Conservation (phyloP, 2,797 vertebrate species). For the Enteromius thamalakanensis region DNA sequence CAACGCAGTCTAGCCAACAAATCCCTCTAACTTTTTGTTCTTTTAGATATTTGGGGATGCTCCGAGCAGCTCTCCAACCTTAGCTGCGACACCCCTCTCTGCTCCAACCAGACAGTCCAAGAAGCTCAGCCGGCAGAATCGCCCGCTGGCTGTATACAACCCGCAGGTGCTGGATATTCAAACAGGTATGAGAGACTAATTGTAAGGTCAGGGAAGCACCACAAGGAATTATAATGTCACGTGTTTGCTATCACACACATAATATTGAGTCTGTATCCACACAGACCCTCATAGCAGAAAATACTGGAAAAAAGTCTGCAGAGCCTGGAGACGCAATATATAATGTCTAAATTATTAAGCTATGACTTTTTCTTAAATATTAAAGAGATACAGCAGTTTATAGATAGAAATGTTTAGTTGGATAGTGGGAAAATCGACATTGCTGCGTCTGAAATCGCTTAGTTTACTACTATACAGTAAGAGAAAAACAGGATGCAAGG, state of each 20-base stretch:
- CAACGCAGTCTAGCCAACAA: conserved; percentile 4
- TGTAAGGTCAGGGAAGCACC: not conserved
- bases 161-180: conserved; percentile 85
- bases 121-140: conserved; percentile 83
- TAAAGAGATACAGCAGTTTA: not conserved
- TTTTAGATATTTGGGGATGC: conserved; percentile 91
- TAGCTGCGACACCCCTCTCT: conserved; percentile 78
- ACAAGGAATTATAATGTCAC: conserved; percentile 14
- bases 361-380: not conserved
- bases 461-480: too few relatives aligned
- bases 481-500: too few relatives aligned
- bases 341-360: not conserved
- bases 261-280: not conserved
- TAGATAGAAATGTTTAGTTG: not conserved
- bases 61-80: conserved; percentile 81
- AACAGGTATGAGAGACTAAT: conserved; percentile 81
- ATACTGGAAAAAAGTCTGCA: not conserved
- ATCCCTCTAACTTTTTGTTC: conserved; percentile 34
- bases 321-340: not conserved
- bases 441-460: too few relatives aligned
- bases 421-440: not conserved
- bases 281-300: not conserved
- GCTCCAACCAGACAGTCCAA: conserved; percentile 91
- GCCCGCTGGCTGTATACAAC: conserved; percentile 96
- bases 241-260: not conserved